phyloP scores from a whole-genome alignment of 2,797 vertebrate species.

The Salmo trutta region DNA sequence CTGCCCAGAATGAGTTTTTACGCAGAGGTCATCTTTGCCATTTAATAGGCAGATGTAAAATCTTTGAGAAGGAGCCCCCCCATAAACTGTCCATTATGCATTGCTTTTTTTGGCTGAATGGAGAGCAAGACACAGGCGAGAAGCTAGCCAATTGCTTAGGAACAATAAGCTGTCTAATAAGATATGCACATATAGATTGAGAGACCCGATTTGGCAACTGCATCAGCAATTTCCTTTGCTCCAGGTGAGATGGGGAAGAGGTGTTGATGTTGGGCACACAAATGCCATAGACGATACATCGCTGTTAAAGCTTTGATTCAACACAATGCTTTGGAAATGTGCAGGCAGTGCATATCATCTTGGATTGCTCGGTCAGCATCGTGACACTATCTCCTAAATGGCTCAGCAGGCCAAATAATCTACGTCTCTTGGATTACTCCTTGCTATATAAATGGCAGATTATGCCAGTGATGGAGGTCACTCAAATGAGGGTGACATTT shows the following conservation, averaged over 20 bases:
- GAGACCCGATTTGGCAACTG: constrained; percentile 39
- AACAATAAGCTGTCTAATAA: constrained; percentile 32
- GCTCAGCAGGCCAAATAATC: constrained; percentile 60
- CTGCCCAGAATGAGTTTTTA: constrained; percentile 34
- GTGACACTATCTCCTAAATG: constrained; percentile 13
- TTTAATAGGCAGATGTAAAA: constrained; percentile 46
- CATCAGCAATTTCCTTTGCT: constrained; percentile 40
- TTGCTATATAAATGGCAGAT: constrained; percentile 61
- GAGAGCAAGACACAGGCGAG: constrained; percentile 1
- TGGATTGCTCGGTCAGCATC: background rate
- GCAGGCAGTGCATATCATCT: background rate
- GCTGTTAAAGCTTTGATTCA: background rate
- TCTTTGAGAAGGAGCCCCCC: constrained; percentile 26
- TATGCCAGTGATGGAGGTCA: constrained; percentile 66
- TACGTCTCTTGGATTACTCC: constrained; percentile 42
- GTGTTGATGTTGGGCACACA: constrained; percentile 39
- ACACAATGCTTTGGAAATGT: background rate
- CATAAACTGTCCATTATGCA: constrained; percentile 26
- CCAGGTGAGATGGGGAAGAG: constrained; percentile 33
- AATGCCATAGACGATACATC: background rate
- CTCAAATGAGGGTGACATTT: constrained; percentile 69
- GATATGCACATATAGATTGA: constrained; percentile 27
- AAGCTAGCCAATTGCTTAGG: constrained; percentile 17
- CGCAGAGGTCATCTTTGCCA: constrained; percentile 41
- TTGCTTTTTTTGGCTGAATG: constrained; percentile 22